Evolutionary conservation across 2,113 vertebrate species (phyloP).

Genomic region (Blennius ocellaris): DNA sequence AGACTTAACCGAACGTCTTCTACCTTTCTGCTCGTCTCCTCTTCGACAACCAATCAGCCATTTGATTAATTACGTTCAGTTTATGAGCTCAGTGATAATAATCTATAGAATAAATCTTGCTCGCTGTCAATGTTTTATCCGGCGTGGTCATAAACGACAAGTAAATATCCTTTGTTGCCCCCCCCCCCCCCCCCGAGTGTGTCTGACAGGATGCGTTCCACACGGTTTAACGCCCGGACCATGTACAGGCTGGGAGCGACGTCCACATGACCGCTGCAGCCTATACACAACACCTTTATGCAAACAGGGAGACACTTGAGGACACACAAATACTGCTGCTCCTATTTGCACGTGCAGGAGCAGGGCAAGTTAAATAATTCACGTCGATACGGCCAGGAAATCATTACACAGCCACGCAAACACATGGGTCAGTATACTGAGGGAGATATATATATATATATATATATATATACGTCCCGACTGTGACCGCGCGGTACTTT

Average conservation of each 20-base stretch:
- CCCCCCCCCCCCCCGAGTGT: too few species aligned
- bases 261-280: too few species aligned
- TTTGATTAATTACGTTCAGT: background rate
- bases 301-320: slow-evolving; percentile 5
- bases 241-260: slow-evolving; percentile 15
- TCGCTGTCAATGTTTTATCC: background rate
- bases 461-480: too few species aligned
- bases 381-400: background rate
- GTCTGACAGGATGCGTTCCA: slow-evolving; percentile 11
- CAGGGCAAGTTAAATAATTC: background rate
- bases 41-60: background rate
- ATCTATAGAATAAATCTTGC: too few species aligned
- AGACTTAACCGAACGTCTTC: background rate
- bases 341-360: slow-evolving; percentile 14
- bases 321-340: background rate
- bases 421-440: background rate
- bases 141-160: background rate
- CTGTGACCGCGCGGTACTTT: slow-evolving; percentile 1
- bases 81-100: background rate
- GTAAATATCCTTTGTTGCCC: background rate
- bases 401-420: background rate
- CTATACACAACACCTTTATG: background rate
- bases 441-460: too few species aligned
- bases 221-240: slow-evolving; percentile 2
- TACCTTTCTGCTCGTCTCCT: background rate